Evolutionary conservation across 2,888 invertebrate species (phyloP).

Genomic region (Parnassius smintheus): DNA sequence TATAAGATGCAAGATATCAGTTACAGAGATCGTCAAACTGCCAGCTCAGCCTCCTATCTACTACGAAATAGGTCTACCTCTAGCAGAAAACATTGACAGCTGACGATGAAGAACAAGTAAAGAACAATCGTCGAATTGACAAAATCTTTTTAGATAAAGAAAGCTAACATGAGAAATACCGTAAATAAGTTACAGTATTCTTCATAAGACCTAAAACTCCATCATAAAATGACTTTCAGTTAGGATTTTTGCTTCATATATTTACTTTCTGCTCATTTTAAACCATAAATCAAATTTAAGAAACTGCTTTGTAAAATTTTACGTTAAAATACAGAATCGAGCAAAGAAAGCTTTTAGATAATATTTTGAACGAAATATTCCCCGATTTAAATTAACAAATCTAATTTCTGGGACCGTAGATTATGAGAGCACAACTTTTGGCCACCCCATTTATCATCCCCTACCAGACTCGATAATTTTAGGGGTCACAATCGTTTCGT

Average conservation of each 20-base stretch:
- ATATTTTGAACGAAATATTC: constrained; percentile 24
- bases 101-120: too few species aligned
- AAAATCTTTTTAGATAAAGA: too few species aligned
- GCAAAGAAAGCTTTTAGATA: constrained; percentile 12
- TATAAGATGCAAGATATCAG: too few species aligned
- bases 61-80: too few species aligned
- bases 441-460: constrained; percentile 43
- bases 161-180: too few species aligned
- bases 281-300: constrained; percentile 14
- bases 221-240: too few species aligned
- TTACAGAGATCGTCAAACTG: too few species aligned
- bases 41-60: too few species aligned
- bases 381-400: constrained; percentile 36
- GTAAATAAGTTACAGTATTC: too few species aligned
- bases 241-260: neutral
- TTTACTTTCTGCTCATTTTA: neutral
- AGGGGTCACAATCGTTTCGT: constrained; percentile 50
- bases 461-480: constrained; percentile 44
- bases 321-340: neutral
- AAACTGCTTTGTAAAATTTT: constrained; percentile 23
- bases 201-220: too few species aligned
- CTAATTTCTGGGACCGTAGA: constrained; percentile 42
- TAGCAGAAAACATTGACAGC: too few species aligned
- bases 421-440: constrained; percentile 36
- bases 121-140: too few species aligned